phyloP scores from a whole-genome alignment of 2,797 vertebrate genomes.

The Octomys mimax region DNA sequence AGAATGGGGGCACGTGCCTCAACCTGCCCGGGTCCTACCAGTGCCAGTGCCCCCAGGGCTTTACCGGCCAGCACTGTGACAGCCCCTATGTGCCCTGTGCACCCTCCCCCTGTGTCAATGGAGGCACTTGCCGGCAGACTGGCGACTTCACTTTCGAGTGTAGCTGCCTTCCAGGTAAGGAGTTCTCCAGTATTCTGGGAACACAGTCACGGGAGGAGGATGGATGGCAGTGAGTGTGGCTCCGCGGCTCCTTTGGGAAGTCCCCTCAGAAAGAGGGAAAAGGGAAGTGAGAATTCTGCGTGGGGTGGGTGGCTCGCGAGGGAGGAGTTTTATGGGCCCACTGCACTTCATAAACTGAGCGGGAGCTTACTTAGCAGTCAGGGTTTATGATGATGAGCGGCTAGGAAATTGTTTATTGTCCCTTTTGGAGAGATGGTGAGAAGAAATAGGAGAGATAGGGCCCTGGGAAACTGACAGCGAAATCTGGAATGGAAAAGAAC shows the following conservation, averaged over 20 bases:
- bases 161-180: slow-evolving; percentile 95
- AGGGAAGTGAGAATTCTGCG: slow-evolving; percentile 68
- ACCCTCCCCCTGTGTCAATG: slow-evolving; percentile 95
- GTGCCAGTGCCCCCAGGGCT: slow-evolving; percentile 92
- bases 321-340: slow-evolving; percentile 74
- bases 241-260: not conserved
- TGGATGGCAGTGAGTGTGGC: not conserved
- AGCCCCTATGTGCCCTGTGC: slow-evolving; percentile 93
- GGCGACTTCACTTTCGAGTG: slow-evolving; percentile 94
- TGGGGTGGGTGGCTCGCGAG: slow-evolving; percentile 37
- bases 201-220: too few relatives aligned
- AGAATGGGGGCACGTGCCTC: slow-evolving; percentile 91
- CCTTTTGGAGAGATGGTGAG: slow-evolving; percentile 62
- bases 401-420: slow-evolving; percentile 70
- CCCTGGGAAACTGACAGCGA: slow-evolving; percentile 59
- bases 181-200: not conserved
- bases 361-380: slow-evolving; percentile 72
- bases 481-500: slow-evolving; percentile 17
- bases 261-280: slow-evolving; percentile 24
- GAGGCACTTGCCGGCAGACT: slow-evolving; percentile 95
- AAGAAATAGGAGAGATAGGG: slow-evolving; percentile 58
- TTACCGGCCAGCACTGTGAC: slow-evolving; percentile 94
- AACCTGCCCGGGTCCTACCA: slow-evolving; percentile 93
- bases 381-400: slow-evolving; percentile 77
- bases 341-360: slow-evolving; percentile 69